Evolutionary conservation across 2,113 vertebrate species (phyloP).

Genomic region (Calyptomena viridis): DNA sequence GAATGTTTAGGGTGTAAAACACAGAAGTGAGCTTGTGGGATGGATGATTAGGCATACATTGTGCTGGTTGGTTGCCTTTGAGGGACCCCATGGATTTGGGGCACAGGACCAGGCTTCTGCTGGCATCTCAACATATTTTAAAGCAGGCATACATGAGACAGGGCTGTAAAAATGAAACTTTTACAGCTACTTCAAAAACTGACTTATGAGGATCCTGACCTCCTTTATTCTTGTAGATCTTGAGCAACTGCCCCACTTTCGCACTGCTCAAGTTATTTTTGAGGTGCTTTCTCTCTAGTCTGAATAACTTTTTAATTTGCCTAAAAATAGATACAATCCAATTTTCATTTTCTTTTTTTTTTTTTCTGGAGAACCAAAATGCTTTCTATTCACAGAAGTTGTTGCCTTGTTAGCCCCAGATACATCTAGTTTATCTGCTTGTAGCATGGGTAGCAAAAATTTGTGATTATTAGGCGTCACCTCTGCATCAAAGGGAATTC

Average conservation of each 20-base stretch:
- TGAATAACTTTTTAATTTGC: neutral
- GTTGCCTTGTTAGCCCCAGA: accelerated
- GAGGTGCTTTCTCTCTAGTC: neutral
- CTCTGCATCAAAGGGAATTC: neutral
- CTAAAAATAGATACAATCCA: constrained; percentile 4
- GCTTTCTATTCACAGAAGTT: neutral
- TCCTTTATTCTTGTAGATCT: constrained; percentile 40
- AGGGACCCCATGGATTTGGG: neutral
- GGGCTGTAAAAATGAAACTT: neutral
- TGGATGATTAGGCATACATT: neutral
- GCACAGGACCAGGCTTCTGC: neutral
- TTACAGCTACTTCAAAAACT: neutral
- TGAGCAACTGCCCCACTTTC: constrained; percentile 59
- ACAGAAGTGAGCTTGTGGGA: neutral
- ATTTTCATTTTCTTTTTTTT: neutral
- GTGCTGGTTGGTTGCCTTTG: neutral
- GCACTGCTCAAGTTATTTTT: neutral
- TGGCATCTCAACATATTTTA: neutral
- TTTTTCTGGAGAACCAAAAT: neutral
- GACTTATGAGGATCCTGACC: neutral
- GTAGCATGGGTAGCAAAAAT: neutral
- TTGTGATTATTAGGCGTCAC: neutral
- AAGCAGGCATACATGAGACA: neutral
- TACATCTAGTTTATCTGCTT: neutral
- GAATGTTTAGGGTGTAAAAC: neutral